These are phyloP conservation scores for Leptopilina drosophilae DNA, from an alignment of 2,888 invertebrate genomes.

Conservation along the genomic window DNA sequence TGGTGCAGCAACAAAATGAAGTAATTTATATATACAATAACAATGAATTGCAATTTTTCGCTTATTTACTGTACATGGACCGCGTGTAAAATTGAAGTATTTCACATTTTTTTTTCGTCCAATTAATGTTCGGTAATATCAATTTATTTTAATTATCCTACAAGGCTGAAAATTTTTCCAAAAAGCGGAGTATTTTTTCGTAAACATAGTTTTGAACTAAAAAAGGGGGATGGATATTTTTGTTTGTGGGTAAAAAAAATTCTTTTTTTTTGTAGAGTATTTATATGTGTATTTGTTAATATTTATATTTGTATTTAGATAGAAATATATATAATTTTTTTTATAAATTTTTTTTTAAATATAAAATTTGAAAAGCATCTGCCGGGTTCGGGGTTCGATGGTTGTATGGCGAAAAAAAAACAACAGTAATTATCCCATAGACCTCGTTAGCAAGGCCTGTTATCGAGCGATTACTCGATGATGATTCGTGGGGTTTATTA, in stretches of 20 bases:
- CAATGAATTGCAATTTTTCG: neutral
- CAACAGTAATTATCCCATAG: slow-evolving; percentile 41
- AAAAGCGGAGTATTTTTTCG: neutral
- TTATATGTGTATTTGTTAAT: no score
- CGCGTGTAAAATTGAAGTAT: neutral
- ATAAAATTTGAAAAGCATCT: slow-evolving; percentile 8
- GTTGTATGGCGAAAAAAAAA: slow-evolving; percentile 46
- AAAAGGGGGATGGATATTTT: neutral
- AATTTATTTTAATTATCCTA: neutral
- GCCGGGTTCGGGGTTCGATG: slow-evolving; percentile 26
- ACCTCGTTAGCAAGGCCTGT: slow-evolving; percentile 39
- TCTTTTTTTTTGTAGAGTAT: no score
- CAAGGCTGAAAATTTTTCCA: neutral
- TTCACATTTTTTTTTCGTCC: neutral
- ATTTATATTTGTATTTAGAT: no score
- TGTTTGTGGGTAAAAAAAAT: no score
- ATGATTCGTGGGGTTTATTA: slow-evolving; percentile 41
- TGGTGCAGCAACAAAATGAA: no score
- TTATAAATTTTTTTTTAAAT: no score
- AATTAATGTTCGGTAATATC: neutral
- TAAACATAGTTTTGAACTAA: neutral
- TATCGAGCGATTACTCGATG: slow-evolving; percentile 40
- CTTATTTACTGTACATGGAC: neutral
- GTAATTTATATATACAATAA: neutral
- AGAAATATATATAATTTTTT: no score